A percentile compares a stretch with the other conserved stretches of the same genome.
phyloP scores from a whole-genome alignment of 1,140 invertebrate species.

The Drosophila pseudoananassae region DNA sequence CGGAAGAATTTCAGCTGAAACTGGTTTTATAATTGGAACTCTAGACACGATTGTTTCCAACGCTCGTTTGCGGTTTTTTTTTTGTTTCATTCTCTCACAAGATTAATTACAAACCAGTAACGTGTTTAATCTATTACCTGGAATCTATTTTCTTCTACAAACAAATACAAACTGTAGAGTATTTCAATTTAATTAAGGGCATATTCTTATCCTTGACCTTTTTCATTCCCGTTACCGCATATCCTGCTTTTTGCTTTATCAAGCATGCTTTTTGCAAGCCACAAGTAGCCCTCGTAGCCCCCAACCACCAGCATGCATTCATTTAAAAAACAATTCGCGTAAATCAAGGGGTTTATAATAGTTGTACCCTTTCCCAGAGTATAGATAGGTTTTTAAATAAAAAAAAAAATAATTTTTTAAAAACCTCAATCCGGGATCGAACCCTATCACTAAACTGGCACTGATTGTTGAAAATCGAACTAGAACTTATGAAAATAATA shows the following conservation, averaged over 20 bases:
- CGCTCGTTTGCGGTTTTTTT: constrained; percentile 1
- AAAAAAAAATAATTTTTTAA: background rate
- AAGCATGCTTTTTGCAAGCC: background rate
- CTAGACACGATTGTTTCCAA: constrained; percentile 1
- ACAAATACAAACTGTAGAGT: too few relatives aligned
- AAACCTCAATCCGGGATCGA: too few relatives aligned
- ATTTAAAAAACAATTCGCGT: background rate
- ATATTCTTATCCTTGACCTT: background rate
- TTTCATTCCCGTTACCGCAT: background rate
- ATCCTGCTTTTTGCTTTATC: background rate
- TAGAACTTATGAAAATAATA: too few relatives aligned
- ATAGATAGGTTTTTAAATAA: background rate
- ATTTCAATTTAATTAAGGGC: too few relatives aligned
- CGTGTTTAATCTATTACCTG: background rate
- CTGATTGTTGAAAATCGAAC: too few relatives aligned
- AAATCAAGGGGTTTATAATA: background rate
- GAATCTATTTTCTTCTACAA: background rate
- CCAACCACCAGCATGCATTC: background rate
- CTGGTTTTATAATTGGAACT: constrained; percentile 5
- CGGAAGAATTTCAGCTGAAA: background rate
- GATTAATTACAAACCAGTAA: background rate
- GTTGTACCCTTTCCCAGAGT: background rate
- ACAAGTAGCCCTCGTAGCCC: constrained; percentile 1
- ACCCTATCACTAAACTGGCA: too few relatives aligned
- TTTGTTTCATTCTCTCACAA: background rate